Evolutionary conservation across 2,888 invertebrate genomes (phyloP).

Genomic region (Acanthosepion pharaonis): DNA sequence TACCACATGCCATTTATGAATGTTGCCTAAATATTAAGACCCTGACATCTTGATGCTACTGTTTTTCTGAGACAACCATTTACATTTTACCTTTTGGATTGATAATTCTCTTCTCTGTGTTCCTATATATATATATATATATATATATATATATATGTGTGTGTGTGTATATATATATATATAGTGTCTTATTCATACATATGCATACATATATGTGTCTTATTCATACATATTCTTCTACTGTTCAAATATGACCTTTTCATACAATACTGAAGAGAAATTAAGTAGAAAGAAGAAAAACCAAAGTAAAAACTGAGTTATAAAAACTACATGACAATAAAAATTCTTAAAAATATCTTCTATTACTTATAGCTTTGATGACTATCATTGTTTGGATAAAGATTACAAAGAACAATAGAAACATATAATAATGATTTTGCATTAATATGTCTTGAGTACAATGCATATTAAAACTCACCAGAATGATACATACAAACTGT

Average conservation of each 20-base stretch:
- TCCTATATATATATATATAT: too few relatives aligned
- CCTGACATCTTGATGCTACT: background rate
- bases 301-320: background rate
- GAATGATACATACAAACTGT: background rate
- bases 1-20: background rate
- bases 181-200: too few relatives aligned
- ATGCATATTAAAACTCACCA: background rate
- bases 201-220: too few relatives aligned
- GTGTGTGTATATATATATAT: too few relatives aligned
- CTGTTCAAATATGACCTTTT: background rate
- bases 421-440: background rate
- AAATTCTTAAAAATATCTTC: background rate
- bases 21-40: background rate
- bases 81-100: background rate
- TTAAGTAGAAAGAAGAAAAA: background rate
- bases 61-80: background rate
- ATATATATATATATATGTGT: too few relatives aligned
- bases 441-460: background rate
- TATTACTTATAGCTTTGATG: background rate
- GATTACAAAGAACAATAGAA: background rate
- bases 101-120: background rate
- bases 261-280: conserved; percentile 15
- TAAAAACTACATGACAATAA: background rate
- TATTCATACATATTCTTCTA: background rate
- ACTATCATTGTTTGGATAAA: background rate